Percentiles rank a stretch among this genome's conserved stretches.
phyloP scores from a whole-genome alignment of 1,140 invertebrate species.

The Drosophila bifasciata region DNA sequence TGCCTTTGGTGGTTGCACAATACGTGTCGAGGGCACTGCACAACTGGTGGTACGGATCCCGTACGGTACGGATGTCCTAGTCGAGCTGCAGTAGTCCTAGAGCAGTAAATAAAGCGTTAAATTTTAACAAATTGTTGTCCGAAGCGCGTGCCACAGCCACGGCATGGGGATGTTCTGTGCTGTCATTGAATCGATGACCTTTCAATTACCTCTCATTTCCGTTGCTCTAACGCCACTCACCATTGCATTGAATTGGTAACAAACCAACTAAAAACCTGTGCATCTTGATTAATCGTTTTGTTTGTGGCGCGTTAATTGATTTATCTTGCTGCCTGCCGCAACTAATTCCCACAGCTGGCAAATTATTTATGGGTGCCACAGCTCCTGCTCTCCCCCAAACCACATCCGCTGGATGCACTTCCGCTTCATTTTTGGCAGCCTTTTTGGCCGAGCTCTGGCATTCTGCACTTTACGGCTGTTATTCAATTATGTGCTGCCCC shows the following conservation, averaged over 20 bases:
- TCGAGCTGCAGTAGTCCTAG: too few relatives aligned
- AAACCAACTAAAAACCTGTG: slow-evolving; percentile 60
- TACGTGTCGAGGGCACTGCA: background rate
- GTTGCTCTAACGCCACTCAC: too few relatives aligned
- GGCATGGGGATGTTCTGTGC: background rate
- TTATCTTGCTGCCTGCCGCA: slow-evolving; percentile 66
- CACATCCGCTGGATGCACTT: slow-evolving; percentile 46
- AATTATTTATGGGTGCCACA: slow-evolving; percentile 56
- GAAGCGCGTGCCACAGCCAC: slow-evolving; percentile 46
- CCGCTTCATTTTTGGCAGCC: slow-evolving; percentile 40
- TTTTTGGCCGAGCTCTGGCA: slow-evolving; percentile 43
- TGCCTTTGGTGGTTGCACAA: slow-evolving; percentile 22
- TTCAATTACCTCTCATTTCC: slow-evolving; percentile 66
- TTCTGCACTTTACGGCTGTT: slow-evolving; percentile 53
- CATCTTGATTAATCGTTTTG: slow-evolving; percentile 79
- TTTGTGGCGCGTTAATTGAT: slow-evolving; percentile 74
- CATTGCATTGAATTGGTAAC: background rate
- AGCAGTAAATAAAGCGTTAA: slow-evolving; percentile 79
- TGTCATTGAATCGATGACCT: slow-evolving; percentile 63
- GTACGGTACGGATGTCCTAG: too few relatives aligned
- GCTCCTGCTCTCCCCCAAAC: background rate
- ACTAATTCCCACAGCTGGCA: slow-evolving; percentile 56
- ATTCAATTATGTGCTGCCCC: slow-evolving; percentile 70
- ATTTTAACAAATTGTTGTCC: slow-evolving; percentile 80
- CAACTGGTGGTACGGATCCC: too few relatives aligned